A percentile compares a stretch with the other conserved stretches of the same genome.
Evolutionary conservation across 2,797 vertebrate genomes (phyloP).

Genomic region (Urocyon cinereoargenteus): DNA sequence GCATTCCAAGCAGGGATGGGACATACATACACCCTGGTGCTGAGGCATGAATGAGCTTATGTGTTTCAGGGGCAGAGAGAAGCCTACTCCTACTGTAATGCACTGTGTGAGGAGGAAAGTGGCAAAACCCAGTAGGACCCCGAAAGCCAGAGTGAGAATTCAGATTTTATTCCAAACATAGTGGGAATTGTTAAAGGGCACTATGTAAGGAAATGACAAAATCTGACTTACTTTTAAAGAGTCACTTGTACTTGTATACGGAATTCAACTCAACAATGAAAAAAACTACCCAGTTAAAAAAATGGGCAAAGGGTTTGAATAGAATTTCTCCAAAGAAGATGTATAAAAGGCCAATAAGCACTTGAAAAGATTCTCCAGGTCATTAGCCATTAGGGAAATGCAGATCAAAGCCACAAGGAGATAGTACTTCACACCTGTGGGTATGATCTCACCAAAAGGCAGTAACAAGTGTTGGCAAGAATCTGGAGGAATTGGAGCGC

Average conservation of each 20-base stretch:
- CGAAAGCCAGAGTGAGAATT: slow-evolving; percentile 10
- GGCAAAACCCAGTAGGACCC: background rate
- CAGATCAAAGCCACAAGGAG: background rate
- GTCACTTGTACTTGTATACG: background rate
- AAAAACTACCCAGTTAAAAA: slow-evolving; percentile 45
- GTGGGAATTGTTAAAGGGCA: background rate
- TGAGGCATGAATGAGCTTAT: background rate
- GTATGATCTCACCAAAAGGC: background rate
- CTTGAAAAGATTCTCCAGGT: slow-evolving; percentile 17
- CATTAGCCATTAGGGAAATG: slow-evolving; percentile 25
- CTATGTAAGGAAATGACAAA: background rate
- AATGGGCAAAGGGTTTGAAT: slow-evolving; percentile 26
- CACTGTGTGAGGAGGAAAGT: background rate
- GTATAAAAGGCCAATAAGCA: background rate
- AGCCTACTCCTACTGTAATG: background rate
- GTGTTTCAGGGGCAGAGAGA: background rate
- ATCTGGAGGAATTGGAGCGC: background rate
- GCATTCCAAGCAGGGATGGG: background rate
- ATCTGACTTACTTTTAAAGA: slow-evolving; percentile 46
- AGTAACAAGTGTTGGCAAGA: background rate
- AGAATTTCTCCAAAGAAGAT: slow-evolving; percentile 33
- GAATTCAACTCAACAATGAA: slow-evolving; percentile 27
- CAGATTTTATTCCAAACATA: slow-evolving; percentile 25
- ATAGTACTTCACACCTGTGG: background rate
- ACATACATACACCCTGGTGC: background rate